These are phyloP conservation scores for Palythoa heliodiscus DNA, from an alignment of 92 coral and sea anemone genomes.

Conservation along the genomic window DNA sequence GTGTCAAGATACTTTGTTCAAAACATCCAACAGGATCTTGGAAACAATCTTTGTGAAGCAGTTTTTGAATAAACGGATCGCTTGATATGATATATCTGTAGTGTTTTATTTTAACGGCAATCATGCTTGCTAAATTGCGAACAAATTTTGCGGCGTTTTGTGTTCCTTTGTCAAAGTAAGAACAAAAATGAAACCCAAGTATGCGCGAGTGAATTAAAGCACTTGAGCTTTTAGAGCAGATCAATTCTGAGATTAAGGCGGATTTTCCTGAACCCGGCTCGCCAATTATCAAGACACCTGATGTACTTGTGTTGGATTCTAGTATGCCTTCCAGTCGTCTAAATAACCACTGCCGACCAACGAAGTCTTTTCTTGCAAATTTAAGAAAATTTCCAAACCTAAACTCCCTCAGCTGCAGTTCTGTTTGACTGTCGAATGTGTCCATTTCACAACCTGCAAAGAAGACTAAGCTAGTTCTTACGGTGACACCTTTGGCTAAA, in stretches of 20 bases:
- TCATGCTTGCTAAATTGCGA: conserved; percentile 81
- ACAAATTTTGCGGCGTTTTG: conserved; percentile 78
- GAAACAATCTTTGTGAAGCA: conserved; percentile 62
- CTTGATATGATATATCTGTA: conserved; percentile 50
- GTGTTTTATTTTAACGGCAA: conserved; percentile 56
- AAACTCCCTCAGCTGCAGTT: conserved; percentile 48
- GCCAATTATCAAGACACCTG: conserved; percentile 63
- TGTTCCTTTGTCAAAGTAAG: conserved; percentile 68
- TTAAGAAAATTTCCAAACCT: conserved; percentile 51
- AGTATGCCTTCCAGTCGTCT: conserved; percentile 53
- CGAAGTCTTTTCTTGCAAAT: conserved; percentile 46
- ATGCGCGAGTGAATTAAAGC: conserved; percentile 68
- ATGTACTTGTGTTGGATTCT: not conserved
- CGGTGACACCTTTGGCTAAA: not conserved
- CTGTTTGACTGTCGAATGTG: not conserved
- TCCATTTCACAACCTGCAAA: conserved; percentile 21
- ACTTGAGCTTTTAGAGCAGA: conserved; percentile 84
- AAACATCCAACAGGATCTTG: conserved; percentile 78
- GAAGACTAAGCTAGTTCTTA: not conserved
- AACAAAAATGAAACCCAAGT: conserved; percentile 87
- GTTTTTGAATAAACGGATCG: conserved; percentile 52
- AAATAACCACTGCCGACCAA: conserved; percentile 70
- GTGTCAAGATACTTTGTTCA: conserved; percentile 70
- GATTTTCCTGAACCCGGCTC: conserved; percentile 82
- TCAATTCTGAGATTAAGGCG: conserved; percentile 72